Evolutionary conservation across 1,140 invertebrate species (phyloP).

Genomic region (Bicyclus anynana): DNA sequence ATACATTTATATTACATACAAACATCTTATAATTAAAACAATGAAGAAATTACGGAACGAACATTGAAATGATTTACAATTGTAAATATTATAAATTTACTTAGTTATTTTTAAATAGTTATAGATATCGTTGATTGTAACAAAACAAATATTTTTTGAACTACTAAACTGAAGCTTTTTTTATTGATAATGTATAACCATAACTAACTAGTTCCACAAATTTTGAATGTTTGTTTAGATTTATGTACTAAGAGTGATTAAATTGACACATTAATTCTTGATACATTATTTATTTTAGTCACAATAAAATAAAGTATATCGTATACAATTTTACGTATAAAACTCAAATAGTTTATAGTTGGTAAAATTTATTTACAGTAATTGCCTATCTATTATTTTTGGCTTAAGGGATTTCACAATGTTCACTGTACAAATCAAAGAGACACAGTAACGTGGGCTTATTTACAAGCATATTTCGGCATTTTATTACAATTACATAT

Average conservation of each 20-base stretch:
- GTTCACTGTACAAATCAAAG: neutral
- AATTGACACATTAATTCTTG: neutral
- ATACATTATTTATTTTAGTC: neutral
- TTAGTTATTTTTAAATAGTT: neutral
- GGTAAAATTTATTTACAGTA: neutral
- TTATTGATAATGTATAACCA: too few species aligned
- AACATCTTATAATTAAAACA: constrained; percentile 5
- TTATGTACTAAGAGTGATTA: neutral
- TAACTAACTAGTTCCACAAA: neutral
- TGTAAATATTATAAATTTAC: neutral
- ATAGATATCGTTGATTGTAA: neutral
- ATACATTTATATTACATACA: constrained; percentile 14
- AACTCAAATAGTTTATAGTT: constrained; percentile 1
- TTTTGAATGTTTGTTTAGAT: neutral
- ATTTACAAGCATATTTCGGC: neutral
- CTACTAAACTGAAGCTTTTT: too few species aligned
- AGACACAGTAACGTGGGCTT: neutral
- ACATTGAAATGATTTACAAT: neutral
- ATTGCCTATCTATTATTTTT: constrained; percentile 9
- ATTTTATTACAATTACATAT: neutral
- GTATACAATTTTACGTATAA: constrained; percentile 11
- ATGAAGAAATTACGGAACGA: neutral
- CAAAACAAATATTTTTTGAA: neutral
- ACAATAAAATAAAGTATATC: constrained; percentile 4
- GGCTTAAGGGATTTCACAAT: constrained; percentile 11